Evolutionary conservation across 2,888 invertebrate genomes (phyloP).

Genomic region (Thelaira solivaga): DNA sequence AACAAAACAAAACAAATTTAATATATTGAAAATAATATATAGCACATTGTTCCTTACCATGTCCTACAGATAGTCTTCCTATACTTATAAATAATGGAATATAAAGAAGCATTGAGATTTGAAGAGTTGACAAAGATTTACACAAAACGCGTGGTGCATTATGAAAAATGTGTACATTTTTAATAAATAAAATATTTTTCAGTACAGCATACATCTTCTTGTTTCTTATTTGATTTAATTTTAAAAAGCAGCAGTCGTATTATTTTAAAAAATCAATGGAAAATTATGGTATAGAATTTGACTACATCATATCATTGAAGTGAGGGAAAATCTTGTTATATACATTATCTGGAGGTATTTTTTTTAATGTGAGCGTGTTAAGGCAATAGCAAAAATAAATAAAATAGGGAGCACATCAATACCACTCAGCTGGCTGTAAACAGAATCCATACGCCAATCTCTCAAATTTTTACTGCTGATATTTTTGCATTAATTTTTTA

Average conservation of each 20-base stretch:
- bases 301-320: neutral
- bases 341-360: no score
- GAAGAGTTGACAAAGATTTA: neutral
- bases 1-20: neutral
- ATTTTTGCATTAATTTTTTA: neutral
- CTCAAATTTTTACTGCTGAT: neutral
- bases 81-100: constrained; percentile 1
- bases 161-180: constrained; percentile 16
- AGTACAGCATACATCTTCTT: constrained; percentile 32
- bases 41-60: constrained; percentile 10
- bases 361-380: no score
- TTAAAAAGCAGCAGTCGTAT: neutral
- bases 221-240: neutral
- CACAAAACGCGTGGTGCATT: constrained; percentile 21
- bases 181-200: constrained; percentile 13
- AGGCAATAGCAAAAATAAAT: no score
- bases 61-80: neutral
- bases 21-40: neutral
- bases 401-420: neutral
- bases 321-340: no score
- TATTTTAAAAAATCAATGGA: neutral
- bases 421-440: neutral
- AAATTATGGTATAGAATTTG: no score
- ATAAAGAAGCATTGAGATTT: constrained; percentile 32
- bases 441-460: neutral